These are phyloP conservation scores for Probosciger aterrimus DNA, from an alignment of 2,113 vertebrate genomes.

Conservation along the genomic window DNA sequence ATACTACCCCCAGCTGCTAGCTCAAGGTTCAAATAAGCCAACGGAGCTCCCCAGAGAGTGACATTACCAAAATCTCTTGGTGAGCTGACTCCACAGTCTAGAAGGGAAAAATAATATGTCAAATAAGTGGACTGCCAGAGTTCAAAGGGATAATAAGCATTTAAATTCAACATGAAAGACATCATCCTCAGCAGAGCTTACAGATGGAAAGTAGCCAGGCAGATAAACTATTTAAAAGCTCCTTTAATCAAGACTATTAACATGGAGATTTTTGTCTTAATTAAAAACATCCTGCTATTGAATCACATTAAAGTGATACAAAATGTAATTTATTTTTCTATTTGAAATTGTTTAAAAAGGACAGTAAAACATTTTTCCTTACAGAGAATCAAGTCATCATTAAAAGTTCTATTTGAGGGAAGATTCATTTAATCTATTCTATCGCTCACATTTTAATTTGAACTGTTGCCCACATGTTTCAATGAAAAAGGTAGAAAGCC, in stretches of 20 bases:
- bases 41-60: not conserved
- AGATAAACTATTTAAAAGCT: conserved; percentile 40
- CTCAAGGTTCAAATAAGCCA: not conserved
- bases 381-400: not conserved
- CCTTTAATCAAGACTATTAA: conserved; percentile 49
- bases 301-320: not conserved
- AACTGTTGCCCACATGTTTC: not conserved
- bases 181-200: conserved; percentile 19
- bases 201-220: not conserved
- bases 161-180: conserved; percentile 53
- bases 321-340: not conserved
- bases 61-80: conserved; percentile 12
- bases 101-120: conserved; percentile 14
- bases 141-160: conserved; percentile 50
- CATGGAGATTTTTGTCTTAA: conserved; percentile 33
- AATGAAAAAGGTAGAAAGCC: not conserved
- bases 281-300: conserved; percentile 21
- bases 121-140: conserved; percentile 21
- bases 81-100: not conserved
- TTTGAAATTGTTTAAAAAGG: not conserved
- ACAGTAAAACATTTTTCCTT: not conserved
- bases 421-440: not conserved
- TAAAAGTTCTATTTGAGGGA: not conserved
- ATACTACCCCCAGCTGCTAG: not conserved
- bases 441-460: not conserved